phyloP scores from a whole-genome alignment of 2,888 invertebrate genomes.

The Hemistola chrysoprasaria region DNA sequence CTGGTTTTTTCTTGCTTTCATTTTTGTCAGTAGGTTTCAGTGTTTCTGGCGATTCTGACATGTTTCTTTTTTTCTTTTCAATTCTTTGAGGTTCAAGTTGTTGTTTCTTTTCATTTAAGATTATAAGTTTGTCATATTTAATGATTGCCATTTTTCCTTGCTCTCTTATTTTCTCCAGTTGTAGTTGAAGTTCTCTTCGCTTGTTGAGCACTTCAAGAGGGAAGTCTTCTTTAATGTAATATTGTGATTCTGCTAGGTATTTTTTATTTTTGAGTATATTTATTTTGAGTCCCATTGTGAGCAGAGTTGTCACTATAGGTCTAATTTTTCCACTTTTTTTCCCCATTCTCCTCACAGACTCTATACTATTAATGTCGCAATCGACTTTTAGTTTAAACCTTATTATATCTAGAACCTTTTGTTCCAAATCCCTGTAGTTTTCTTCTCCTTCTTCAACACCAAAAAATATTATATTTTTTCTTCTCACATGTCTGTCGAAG shows the following conservation, averaged over 20 bases:
- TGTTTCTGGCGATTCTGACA: no score
- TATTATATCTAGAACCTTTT: conserved; percentile 1
- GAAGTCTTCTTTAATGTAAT: conserved; percentile 24
- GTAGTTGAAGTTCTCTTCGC: conserved; percentile 13
- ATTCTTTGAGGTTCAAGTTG: no score
- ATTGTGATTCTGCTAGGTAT: background rate
- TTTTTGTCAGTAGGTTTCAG: no score
- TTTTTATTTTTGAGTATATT: conserved; percentile 1
- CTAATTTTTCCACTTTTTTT: conserved; percentile 6
- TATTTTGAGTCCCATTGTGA: conserved; percentile 3
- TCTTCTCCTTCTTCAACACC: conserved; percentile 2
- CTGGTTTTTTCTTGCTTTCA: no score
- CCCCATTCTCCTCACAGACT: conserved; percentile 5
- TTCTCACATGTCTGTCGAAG: background rate
- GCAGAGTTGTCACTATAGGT: conserved; percentile 1
- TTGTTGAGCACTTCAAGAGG: conserved; percentile 22
- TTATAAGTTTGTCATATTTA: conserved; percentile 9
- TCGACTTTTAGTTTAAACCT: background rate
- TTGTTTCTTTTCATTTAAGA: no score
- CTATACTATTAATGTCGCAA: background rate
- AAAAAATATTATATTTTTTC: background rate
- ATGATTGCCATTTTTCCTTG: conserved; percentile 2
- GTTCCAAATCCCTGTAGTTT: background rate
- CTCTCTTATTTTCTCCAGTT: conserved; percentile 1
- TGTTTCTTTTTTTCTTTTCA: no score